Conservation (phyloP, 2,888 invertebrate genomes). For the Amiota minor region DNA sequence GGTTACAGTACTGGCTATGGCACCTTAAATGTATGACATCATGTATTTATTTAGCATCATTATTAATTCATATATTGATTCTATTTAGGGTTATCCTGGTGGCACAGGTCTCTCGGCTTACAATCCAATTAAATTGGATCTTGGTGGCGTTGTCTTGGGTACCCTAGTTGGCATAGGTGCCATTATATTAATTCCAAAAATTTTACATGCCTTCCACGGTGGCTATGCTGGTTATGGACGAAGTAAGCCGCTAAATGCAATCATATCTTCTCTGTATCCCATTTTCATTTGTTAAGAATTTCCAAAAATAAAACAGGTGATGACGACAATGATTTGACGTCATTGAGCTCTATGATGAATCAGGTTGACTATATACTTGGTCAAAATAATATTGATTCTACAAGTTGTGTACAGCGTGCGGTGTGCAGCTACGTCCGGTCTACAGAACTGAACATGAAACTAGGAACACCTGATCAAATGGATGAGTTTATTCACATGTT, state of each 20-base stretch:
- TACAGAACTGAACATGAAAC: constrained; percentile 79
- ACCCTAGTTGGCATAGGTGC: constrained; percentile 87
- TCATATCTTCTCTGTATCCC: neutral
- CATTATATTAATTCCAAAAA: constrained; percentile 84
- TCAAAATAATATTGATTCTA: constrained; percentile 82
- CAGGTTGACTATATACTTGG: constrained; percentile 80
- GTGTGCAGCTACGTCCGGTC: constrained; percentile 83
- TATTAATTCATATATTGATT: neutral
- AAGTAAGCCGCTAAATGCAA: constrained; percentile 68
- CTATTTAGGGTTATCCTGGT: constrained; percentile 71
- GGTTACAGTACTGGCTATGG: constrained; percentile 73
- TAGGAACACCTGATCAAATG: constrained; percentile 78
- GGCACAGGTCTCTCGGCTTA: constrained; percentile 77
- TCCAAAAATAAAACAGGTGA: constrained; percentile 73
- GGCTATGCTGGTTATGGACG: constrained; percentile 79
- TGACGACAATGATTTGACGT: constrained; percentile 76
- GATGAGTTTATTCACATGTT: constrained; percentile 79
- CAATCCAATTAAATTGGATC: constrained; percentile 84
- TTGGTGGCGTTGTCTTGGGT: constrained; percentile 87
- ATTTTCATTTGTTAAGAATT: neutral
- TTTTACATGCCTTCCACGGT: constrained; percentile 82
- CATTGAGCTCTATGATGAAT: constrained; percentile 79
- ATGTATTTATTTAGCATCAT: neutral
- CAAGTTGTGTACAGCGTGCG: constrained; percentile 81
- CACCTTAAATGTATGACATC: constrained; percentile 61